phyloP scores from a whole-genome alignment of 2,113 vertebrate genomes.

The Corydoras sp. region DNA sequence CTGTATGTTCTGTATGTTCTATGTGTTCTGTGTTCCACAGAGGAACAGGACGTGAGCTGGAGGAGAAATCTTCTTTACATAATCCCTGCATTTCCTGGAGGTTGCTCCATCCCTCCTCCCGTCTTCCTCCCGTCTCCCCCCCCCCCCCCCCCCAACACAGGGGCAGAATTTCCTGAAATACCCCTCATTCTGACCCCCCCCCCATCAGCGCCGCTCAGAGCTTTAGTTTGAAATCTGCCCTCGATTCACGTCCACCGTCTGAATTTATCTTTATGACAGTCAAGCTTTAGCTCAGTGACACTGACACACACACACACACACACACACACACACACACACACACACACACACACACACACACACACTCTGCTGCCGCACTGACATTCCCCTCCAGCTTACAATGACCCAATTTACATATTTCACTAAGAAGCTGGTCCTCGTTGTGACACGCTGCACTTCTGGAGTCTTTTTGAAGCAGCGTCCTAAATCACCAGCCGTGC shows the following conservation, averaged over 20 bases:
- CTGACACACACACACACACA: slow-evolving; percentile 8
- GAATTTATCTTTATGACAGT: not conserved
- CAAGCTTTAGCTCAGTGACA: not conserved
- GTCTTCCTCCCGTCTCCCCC: not conserved
- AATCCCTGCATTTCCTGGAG: not conserved
- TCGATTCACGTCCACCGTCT: too few relatives aligned
- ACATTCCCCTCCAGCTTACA: slow-evolving; percentile 4
- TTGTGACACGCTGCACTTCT: not conserved
- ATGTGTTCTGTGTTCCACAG: not conserved
- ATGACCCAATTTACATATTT: slow-evolving; percentile 1
- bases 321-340: slow-evolving; percentile 7
- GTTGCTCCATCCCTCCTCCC: not conserved
- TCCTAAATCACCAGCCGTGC: too few relatives aligned
- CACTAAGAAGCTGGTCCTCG: not conserved
- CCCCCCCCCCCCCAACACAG: not conserved
- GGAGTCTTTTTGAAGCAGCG: too few relatives aligned
- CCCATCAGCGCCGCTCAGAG: too few relatives aligned
- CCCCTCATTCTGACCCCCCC: too few relatives aligned
- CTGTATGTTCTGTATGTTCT: too few relatives aligned
- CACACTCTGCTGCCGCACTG: not conserved
- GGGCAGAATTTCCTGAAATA: too few relatives aligned
- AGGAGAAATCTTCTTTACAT: not conserved
- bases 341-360: slow-evolving; percentile 1
- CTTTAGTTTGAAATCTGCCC: too few relatives aligned
- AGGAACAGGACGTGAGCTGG: not conserved